These are phyloP conservation scores for Eremophila alpestris DNA, from an alignment of 2,797 vertebrate genomes.

Conservation along the genomic window DNA sequence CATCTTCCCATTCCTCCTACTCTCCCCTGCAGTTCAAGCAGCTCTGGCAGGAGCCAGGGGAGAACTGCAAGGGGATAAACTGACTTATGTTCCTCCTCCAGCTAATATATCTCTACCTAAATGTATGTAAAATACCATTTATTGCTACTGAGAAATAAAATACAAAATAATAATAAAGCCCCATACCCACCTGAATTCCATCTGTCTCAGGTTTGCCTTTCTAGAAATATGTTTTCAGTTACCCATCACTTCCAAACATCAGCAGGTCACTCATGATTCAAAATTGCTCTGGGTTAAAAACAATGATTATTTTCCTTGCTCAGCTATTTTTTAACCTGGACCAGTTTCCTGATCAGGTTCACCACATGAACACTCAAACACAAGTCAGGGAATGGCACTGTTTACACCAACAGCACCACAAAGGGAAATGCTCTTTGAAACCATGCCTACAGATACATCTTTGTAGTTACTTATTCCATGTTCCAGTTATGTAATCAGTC, in stretches of 20 bases:
- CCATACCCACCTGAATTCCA: background rate
- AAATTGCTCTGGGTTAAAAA: background rate
- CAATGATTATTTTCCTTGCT: background rate
- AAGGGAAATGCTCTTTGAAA: background rate
- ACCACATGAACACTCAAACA: background rate
- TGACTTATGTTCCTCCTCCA: background rate
- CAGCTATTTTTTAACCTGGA: background rate
- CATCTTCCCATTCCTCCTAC: background rate
- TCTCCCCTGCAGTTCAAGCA: background rate
- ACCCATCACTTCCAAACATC: background rate
- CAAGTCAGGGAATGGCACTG: background rate
- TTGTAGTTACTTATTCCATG: background rate
- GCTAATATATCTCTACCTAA: background rate
- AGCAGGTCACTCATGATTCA: background rate
- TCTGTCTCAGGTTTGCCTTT: background rate
- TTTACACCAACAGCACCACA: background rate
- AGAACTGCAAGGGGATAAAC: background rate
- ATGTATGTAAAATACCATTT: background rate
- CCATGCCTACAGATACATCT: background rate
- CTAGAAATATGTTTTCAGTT: background rate
- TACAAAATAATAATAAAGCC: background rate
- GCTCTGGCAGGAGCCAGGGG: background rate
- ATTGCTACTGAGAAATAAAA: background rate
- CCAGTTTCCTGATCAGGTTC: background rate
- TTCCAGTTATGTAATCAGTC: background rate